Evolutionary conservation across 2,797 vertebrate genomes (phyloP).

Genomic region (Pseudochirops corinnae): DNA sequence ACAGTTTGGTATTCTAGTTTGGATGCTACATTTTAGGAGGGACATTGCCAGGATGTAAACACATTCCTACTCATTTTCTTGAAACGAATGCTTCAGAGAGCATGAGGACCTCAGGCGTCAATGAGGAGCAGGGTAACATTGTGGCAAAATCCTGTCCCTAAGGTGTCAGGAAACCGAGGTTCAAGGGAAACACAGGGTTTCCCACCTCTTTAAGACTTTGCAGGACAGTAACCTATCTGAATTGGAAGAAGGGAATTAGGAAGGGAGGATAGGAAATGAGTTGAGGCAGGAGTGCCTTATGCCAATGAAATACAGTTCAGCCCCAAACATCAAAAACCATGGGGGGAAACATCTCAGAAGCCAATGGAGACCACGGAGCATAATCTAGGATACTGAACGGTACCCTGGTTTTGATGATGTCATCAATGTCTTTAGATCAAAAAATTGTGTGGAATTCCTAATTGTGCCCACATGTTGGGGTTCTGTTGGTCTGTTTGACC

Average conservation of each 20-base stretch:
- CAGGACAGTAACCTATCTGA: background rate
- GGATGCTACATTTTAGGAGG: background rate
- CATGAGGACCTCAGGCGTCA: background rate
- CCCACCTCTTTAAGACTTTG: background rate
- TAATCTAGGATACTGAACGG: background rate
- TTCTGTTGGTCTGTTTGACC: background rate
- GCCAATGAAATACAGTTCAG: background rate
- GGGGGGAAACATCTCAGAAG: background rate
- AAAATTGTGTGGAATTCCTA: background rate
- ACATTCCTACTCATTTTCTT: background rate
- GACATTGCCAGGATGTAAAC: background rate
- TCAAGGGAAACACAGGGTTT: background rate
- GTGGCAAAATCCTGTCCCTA: background rate
- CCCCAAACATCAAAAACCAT: background rate
- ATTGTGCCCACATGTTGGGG: background rate
- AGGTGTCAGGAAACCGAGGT: background rate
- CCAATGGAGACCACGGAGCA: background rate
- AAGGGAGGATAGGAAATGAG: background rate
- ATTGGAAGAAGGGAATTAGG: background rate
- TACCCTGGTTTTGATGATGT: background rate
- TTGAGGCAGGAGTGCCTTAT: background rate
- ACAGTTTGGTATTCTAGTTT: too few species aligned
- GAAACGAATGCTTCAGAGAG: background rate
- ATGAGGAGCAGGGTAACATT: background rate
- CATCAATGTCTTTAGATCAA: background rate